Conservation (phyloP, 2,113 vertebrate species). For the Cynocephalus volans region DNA sequence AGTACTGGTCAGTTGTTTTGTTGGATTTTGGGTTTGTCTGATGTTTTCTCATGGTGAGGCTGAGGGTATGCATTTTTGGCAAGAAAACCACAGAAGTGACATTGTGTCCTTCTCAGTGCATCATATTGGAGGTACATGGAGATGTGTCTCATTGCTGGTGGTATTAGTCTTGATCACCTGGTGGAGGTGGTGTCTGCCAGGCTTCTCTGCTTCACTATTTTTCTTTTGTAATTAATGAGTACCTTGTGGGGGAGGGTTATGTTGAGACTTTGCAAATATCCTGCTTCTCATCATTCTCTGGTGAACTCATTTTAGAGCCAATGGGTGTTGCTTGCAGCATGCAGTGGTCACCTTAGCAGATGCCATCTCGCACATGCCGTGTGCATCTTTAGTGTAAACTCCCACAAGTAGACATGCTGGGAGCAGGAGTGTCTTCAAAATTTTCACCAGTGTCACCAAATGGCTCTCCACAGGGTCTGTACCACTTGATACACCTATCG, state of each 20-base stretch:
- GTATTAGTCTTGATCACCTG: neutral
- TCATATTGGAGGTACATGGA: rapidly evolving
- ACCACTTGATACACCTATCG: too few species aligned
- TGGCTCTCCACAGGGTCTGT: too few species aligned
- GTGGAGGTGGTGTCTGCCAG: neutral
- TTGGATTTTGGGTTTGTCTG: neutral
- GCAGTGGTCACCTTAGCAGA: too few species aligned
- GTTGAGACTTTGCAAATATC: neutral
- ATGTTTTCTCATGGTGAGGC: neutral
- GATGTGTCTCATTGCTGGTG: neutral
- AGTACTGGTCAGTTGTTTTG: neutral
- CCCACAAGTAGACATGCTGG: too few species aligned
- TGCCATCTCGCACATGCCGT: too few species aligned
- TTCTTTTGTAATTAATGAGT: neutral
- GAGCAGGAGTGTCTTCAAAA: too few species aligned
- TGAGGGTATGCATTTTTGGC: neutral
- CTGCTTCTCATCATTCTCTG: neutral
- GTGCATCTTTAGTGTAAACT: too few species aligned
- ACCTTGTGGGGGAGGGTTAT: neutral
- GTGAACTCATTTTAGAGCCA: too few species aligned
- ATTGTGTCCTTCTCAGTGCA: too few species aligned
- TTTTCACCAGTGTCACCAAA: too few species aligned
- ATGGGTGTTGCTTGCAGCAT: too few species aligned
- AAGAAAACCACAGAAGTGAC: neutral
- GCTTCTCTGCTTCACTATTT: neutral